Conservation (phyloP, 2,797 vertebrate species). For the Varecia variegata region DNA sequence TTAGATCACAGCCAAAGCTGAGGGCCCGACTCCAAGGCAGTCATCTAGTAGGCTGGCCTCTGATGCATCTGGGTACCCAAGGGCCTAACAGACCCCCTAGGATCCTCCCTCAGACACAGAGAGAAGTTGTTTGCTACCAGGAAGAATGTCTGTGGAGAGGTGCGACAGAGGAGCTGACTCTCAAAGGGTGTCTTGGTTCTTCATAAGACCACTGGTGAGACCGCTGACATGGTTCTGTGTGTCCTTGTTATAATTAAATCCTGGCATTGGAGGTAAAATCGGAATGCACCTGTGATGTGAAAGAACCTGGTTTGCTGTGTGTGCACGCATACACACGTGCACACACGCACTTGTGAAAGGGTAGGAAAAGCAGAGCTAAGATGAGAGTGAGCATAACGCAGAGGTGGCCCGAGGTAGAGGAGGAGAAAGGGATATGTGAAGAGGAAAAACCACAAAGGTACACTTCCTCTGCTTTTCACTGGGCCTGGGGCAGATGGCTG, state of each 20-base stretch:
- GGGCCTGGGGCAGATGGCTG: background rate
- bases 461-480: background rate
- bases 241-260: background rate
- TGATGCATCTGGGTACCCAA: background rate
- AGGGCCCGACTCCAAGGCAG: background rate
- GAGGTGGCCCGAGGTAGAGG: background rate
- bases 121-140: background rate
- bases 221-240: background rate
- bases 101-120: background rate
- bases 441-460: background rate
- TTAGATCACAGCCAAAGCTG: background rate
- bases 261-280: background rate
- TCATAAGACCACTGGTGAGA: background rate
- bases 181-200: background rate
- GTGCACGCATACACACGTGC: rapidly evolving
- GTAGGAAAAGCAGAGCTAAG: background rate
- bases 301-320: background rate
- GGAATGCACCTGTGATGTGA: background rate
- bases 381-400: background rate
- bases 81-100: too few relatives aligned
- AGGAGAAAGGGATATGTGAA: background rate
- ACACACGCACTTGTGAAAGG: background rate
- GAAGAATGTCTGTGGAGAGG: background rate
- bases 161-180: background rate
- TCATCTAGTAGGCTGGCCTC: background rate